Percentiles rank a stretch among this genome's conserved stretches.
phyloP scores from a whole-genome alignment of 2,888 invertebrate species.

The Coremacera marginata region DNA sequence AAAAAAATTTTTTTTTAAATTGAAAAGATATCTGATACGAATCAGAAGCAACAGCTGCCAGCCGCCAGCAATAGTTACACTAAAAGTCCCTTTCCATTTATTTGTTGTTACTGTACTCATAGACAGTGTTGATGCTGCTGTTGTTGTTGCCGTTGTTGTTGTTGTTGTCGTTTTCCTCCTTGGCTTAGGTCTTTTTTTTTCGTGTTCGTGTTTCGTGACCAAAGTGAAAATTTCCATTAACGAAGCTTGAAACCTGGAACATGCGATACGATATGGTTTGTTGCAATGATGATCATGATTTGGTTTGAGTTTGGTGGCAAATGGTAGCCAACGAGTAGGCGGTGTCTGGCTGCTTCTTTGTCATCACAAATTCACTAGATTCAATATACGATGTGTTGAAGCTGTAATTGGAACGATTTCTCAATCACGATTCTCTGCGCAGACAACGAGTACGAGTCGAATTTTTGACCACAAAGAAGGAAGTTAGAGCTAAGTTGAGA shows the following conservation, averaged over 20 bases:
- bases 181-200: background rate
- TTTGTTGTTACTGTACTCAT: too few species aligned
- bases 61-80: background rate
- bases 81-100: background rate
- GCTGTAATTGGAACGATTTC: conserved; percentile 1
- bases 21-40: background rate
- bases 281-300: background rate
- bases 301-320: background rate
- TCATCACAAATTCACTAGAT: background rate
- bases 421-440: conserved; percentile 26
- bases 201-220: conserved; percentile 22
- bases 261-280: background rate
- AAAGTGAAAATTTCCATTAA: conserved; percentile 28
- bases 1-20: too few species aligned
- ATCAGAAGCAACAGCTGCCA: conserved; percentile 39
- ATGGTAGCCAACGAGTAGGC: conserved; percentile 11
- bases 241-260: conserved; percentile 16
- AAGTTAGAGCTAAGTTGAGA: background rate
- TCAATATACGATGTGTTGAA: background rate
- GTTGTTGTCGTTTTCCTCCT: background rate
- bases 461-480: background rate
- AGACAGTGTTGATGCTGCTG: conserved; percentile 41
- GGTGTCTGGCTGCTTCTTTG: conserved; percentile 8
- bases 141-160: conserved; percentile 22
- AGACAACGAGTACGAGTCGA: conserved; percentile 1